phyloP scores from a whole-genome alignment of 2,113 vertebrate species.

The Tinamus guttatus region DNA sequence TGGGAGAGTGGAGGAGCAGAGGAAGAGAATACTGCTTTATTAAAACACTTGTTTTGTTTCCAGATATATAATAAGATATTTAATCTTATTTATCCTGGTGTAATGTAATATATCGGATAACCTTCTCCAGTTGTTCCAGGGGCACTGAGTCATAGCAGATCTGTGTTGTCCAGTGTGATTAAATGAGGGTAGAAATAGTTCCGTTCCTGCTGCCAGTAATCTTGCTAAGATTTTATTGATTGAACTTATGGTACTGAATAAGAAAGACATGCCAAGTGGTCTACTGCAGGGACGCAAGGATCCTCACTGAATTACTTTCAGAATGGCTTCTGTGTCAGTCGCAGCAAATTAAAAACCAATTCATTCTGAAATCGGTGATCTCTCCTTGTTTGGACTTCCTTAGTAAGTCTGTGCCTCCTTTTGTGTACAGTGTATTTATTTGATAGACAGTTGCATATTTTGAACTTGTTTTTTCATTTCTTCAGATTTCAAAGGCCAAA shows the following conservation, averaged over 20 bases:
- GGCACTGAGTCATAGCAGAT: slow-evolving; percentile 21
- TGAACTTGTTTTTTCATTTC: neutral
- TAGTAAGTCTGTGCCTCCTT: neutral
- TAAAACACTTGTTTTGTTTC: slow-evolving; percentile 32
- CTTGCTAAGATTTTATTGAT: slow-evolving; percentile 22
- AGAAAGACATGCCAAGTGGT: neutral
- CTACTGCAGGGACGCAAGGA: neutral
- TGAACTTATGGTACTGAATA: slow-evolving; percentile 1
- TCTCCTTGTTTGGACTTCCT: neutral
- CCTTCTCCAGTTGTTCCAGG: neutral
- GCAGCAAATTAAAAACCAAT: neutral
- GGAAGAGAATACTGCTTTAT: neutral
- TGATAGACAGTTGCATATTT: neutral
- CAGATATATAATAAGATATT: neutral
- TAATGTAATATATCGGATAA: slow-evolving; percentile 17
- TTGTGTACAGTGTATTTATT: neutral
- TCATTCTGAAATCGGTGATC: neutral
- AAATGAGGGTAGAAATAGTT: slow-evolving; percentile 43
- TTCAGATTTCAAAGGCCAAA: neutral
- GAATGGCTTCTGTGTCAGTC: neutral
- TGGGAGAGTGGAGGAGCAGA: accelerated
- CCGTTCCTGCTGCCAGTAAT: slow-evolving; percentile 23
- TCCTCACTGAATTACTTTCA: neutral
- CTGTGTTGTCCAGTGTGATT: slow-evolving; percentile 5
- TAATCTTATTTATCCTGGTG: slow-evolving; percentile 18